Conservation (phyloP, 2,797 vertebrate species). For the Enteromius mattozi region DNA sequence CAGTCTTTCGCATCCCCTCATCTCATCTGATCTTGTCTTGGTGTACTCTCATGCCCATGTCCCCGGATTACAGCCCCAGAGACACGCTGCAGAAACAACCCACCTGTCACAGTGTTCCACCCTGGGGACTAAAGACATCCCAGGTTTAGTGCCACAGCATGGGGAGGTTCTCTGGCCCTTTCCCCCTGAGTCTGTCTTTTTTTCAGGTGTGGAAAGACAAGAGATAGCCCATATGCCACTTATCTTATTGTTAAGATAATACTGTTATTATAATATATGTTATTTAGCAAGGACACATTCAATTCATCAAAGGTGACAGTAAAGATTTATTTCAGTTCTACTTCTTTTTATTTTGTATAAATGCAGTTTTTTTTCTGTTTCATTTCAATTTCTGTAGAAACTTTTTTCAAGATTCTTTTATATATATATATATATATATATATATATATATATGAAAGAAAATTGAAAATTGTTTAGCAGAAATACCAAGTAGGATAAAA, state of each 20-base stretch:
- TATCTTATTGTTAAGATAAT: too few relatives aligned
- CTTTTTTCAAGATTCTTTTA: too few relatives aligned
- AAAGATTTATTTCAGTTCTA: neutral
- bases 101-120: constrained; percentile 26
- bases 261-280: too few relatives aligned
- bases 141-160: constrained; percentile 19
- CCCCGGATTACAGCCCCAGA: neutral
- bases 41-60: constrained; percentile 5
- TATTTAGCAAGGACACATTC: neutral
- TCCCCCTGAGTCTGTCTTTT: constrained; percentile 3
- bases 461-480: neutral
- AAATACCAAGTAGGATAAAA: neutral
- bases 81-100: constrained; percentile 30
- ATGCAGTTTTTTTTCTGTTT: neutral
- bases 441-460: neutral
- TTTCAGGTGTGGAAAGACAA: constrained; percentile 25
- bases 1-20: constrained; percentile 5
- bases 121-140: constrained; percentile 22
- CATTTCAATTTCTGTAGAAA: too few relatives aligned
- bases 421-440: too few relatives aligned
- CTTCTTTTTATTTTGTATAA: neutral
- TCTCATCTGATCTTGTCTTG: constrained; percentile 40
- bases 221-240: constrained; percentile 29
- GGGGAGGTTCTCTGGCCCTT: constrained; percentile 34
- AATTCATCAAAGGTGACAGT: neutral